A percentile compares a stretch with the other conserved stretches of the same genome.
Conservation (phyloP, 2,888 invertebrate species). For the Andricus quercusramuli region DNA sequence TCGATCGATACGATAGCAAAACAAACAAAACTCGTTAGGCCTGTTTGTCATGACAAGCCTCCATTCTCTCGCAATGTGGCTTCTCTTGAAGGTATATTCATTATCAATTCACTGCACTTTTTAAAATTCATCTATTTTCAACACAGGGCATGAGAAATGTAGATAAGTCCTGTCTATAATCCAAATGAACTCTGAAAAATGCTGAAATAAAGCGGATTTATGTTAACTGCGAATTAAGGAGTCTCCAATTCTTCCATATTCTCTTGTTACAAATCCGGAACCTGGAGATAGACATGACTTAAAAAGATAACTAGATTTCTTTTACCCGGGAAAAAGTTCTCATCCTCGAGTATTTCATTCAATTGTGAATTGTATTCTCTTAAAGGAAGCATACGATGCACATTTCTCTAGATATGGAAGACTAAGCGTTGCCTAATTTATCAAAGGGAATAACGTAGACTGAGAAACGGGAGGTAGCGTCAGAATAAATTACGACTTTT, state of each 20-base stretch:
- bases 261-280: neutral
- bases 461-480: constrained; percentile 12
- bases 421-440: constrained; percentile 17
- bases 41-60: constrained; percentile 21
- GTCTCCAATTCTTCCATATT: neutral
- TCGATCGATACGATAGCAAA: constrained; percentile 23
- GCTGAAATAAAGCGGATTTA: neutral
- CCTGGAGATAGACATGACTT: neutral
- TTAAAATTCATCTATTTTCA: neutral
- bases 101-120: neutral
- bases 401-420: constrained; percentile 8
- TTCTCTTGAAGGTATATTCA: neutral
- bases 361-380: constrained; percentile 5
- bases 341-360: constrained; percentile 1
- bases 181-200: neutral
- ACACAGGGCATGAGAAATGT: too few species aligned
- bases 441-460: constrained; percentile 25
- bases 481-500: constrained; percentile 16
- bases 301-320: neutral
- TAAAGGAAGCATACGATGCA: constrained; percentile 17
- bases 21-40: constrained; percentile 20
- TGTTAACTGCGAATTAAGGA: neutral
- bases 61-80: neutral
- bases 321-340: neutral
- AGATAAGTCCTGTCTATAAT: too few species aligned